These are phyloP conservation scores for Girardia tigrina DNA, from an alignment of 2,888 invertebrate genomes.

Conservation along the genomic window DNA sequence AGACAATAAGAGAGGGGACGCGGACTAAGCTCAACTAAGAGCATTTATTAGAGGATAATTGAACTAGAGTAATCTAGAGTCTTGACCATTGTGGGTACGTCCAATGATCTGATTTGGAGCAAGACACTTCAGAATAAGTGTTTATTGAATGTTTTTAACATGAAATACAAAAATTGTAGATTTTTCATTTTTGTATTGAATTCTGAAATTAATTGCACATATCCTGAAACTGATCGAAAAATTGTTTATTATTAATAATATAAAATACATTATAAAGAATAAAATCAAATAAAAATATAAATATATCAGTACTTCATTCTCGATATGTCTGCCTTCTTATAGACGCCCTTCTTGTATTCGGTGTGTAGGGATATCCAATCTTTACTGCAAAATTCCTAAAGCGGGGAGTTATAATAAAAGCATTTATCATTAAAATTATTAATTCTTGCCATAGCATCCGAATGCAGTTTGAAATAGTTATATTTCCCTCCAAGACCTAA, in stretches of 20 bases:
- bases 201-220: too few species aligned
- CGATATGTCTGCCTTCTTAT: not conserved
- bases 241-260: not conserved
- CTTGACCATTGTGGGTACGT: too few species aligned
- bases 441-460: conserved; percentile 42
- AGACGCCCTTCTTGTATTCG: not conserved
- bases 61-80: too few species aligned
- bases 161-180: too few species aligned
- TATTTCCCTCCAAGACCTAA: conserved; percentile 50
- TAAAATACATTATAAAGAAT: not conserved
- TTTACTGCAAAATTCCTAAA: not conserved
- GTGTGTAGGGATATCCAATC: not conserved
- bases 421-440: not conserved
- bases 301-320: not conserved
- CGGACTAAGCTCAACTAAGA: too few species aligned
- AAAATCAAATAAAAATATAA: not conserved
- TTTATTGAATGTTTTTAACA: too few species aligned
- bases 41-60: too few species aligned
- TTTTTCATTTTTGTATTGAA: too few species aligned
- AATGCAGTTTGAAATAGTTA: conserved; percentile 42
- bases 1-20: too few species aligned
- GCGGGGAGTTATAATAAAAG: not conserved
- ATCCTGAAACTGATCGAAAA: too few species aligned
- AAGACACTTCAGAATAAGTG: too few species aligned
- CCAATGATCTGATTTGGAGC: too few species aligned